Conservation (phyloP, 2,113 vertebrate species). For the Rhinogobius similis region DNA sequence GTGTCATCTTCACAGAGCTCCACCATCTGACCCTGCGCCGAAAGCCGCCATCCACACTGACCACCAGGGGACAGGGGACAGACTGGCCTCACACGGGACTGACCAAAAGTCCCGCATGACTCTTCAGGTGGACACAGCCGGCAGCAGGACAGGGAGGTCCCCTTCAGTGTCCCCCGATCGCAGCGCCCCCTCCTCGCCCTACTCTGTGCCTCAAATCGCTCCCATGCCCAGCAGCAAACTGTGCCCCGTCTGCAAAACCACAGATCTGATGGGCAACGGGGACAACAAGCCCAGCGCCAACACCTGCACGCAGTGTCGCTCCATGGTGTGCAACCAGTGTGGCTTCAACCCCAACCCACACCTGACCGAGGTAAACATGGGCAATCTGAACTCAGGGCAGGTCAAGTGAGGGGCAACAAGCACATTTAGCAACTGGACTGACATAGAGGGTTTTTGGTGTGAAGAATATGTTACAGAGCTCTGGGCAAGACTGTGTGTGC, state of each 20-base stretch:
- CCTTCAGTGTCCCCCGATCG: conserved; percentile 86
- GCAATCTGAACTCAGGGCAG: background rate
- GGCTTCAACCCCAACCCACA: conserved; percentile 99
- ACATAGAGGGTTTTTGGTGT: background rate
- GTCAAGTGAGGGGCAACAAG: background rate
- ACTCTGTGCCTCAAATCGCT: conserved; percentile 96
- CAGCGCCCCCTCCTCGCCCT: conserved; percentile 93
- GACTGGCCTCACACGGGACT: conserved; percentile 71
- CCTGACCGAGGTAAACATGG: conserved; percentile 89
- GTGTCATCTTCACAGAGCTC: conserved; percentile 59
- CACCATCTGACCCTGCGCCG: conserved; percentile 66
- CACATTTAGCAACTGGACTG: background rate
- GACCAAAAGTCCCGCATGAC: conserved; percentile 71
- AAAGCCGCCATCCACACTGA: conserved; percentile 65
- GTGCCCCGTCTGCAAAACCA: conserved; percentile 97
- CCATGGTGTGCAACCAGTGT: conserved; percentile 96
- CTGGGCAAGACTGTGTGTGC: background rate
- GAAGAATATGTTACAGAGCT: background rate
- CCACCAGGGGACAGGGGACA: conserved; percentile 66
- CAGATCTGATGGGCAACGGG: conserved; percentile 87
- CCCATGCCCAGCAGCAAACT: conserved; percentile 97
- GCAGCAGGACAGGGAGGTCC: conserved; percentile 71
- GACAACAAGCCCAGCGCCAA: conserved; percentile 90
- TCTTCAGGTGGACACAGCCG: conserved; percentile 77
- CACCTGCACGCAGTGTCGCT: conserved; percentile 94